phyloP scores from a whole-genome alignment of 2,888 invertebrate genomes.

The Chloroclystis v-ata region DNA sequence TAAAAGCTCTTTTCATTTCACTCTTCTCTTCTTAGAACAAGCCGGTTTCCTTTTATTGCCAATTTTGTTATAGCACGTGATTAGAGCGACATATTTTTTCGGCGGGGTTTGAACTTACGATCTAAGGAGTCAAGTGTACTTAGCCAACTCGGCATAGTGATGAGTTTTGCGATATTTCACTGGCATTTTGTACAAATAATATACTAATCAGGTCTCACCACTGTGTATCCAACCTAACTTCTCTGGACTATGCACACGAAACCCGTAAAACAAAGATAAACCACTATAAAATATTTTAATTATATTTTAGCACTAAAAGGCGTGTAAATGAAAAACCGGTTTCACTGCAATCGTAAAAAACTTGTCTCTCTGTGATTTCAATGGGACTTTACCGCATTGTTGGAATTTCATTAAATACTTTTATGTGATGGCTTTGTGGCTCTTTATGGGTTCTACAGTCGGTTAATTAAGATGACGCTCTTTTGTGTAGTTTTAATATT shows the following conservation, averaged over 20 bases:
- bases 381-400: constrained; percentile 66
- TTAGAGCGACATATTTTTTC: too few relatives aligned
- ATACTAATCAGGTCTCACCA: too few relatives aligned
- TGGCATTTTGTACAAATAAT: too few relatives aligned
- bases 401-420: constrained; percentile 55
- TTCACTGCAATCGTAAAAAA: constrained; percentile 73
- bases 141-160: too few relatives aligned
- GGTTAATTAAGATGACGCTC: constrained; percentile 15
- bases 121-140: too few relatives aligned
- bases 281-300: constrained; percentile 77
- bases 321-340: constrained; percentile 78
- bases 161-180: too few relatives aligned
- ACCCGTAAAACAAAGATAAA: constrained; percentile 66
- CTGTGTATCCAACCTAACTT: constrained; percentile 40
- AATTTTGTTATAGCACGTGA: too few relatives aligned
- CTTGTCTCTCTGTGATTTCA: constrained; percentile 53
- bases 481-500: neutral
- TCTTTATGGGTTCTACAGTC: constrained; percentile 19
- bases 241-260: constrained; percentile 53
- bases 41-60: too few relatives aligned
- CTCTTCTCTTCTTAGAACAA: too few relatives aligned
- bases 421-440: constrained; percentile 17
- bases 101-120: too few relatives aligned
- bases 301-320: constrained; percentile 76
- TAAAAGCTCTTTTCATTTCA: too few relatives aligned